Evolutionary conservation across 2,888 invertebrate genomes (phyloP), one percentile per base, ranked within the genome.

Genomic region (Clanis bilineata): DNA sequence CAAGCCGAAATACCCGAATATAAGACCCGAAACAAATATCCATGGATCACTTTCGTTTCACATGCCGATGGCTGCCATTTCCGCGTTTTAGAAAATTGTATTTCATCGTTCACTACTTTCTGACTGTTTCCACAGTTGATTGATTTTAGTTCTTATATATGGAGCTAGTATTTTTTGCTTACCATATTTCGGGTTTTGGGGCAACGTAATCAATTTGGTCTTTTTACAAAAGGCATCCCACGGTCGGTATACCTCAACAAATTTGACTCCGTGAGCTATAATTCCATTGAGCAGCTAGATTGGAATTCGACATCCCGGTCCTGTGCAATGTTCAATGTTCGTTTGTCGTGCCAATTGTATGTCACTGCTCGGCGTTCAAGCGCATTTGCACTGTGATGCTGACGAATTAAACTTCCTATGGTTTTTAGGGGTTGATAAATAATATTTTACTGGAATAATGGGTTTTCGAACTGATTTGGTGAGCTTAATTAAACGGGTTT

Each of bases 201-300:
- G 10, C 32, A 10, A 51, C 51, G 51, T 51, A 51, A 51, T 51
- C 51, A 51, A 51, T 51, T 51, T 51, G 28, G 32, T 51, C 51
- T 51, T 51, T 51, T 51, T 51, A 51, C 32, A 32, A 51, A 51
- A 51, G 4, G 10, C 23, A 45, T 28, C 7, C 15, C 47, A 28
- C 18, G 18, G 51, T 18, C 32, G 2, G 32, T 32, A 32, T 51
- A 51, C 51, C 51, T 45, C 45, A 10, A 51, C 18, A 12, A 51
- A 32, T 18, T 28, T 51, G 18, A 32, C 32, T 51, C 51, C 15
- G 32, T 18, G 51, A 28, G 28, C 32, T 51, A 32, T 32, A 51
- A 74, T 71, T 68, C 70, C 66, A 76, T 80, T 79, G 72, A 74
- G 67, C 67, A 64, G 58, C 65, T 68, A 72, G 74, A 80, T 80